Percentiles rank a stretch among this genome's conserved stretches.
These are phyloP conservation scores for Ochropleura leucogaster DNA, from an alignment of 2,888 invertebrate species.

Conservation along the genomic window DNA sequence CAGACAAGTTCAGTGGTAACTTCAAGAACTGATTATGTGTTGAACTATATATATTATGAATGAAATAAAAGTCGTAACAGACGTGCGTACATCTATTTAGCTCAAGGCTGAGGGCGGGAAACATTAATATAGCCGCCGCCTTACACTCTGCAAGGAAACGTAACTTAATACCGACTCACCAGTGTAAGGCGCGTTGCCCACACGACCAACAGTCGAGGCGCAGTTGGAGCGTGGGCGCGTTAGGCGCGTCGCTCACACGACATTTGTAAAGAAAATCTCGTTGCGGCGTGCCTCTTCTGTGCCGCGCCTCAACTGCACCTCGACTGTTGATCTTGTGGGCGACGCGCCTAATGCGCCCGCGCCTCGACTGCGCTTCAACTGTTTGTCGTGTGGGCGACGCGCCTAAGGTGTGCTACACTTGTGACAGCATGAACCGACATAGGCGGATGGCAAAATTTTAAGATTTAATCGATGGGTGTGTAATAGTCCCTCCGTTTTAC, in stretches of 20 bases:
- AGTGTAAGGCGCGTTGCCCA: too few relatives aligned
- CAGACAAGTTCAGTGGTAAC: conserved; percentile 62
- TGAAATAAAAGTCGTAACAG: conserved; percentile 41
- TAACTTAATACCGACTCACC: background rate
- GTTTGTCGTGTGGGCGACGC: too few relatives aligned
- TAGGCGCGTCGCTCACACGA: too few relatives aligned
- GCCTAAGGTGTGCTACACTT: background rate
- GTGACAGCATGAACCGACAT: too few relatives aligned
- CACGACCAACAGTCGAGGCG: too few relatives aligned
- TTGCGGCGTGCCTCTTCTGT: too few relatives aligned
- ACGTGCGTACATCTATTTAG: conserved; percentile 61
- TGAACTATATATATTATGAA: conserved; percentile 8
- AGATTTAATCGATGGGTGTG: background rate
- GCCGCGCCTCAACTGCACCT: too few relatives aligned
- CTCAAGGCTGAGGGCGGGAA: conserved; percentile 18
- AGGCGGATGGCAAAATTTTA: background rate
- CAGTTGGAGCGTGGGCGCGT: too few relatives aligned
- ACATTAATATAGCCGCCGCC: background rate
- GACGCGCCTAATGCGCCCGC: too few relatives aligned
- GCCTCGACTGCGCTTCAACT: too few relatives aligned
- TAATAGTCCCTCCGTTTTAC: background rate
- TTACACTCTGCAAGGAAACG: background rate
- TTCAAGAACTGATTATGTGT: background rate
- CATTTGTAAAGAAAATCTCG: too few relatives aligned
- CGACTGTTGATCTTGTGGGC: too few relatives aligned